Evolutionary conservation across 2,113 vertebrate species (phyloP).

Genomic region (Ia io): DNA sequence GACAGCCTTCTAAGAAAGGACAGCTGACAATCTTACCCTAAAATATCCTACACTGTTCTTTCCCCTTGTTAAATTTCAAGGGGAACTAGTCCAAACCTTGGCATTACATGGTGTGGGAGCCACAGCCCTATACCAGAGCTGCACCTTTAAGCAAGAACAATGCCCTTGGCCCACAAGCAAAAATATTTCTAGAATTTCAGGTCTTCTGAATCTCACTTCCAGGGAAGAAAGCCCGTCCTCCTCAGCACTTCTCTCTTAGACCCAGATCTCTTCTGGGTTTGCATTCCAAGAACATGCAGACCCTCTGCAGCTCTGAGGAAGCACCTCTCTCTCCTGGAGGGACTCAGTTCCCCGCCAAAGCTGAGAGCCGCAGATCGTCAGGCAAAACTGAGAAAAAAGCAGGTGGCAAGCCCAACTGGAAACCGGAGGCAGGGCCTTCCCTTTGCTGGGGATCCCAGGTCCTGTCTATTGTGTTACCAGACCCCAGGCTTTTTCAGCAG

Average conservation of each 20-base stretch:
- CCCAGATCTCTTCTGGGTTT: background rate
- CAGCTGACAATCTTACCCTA: conserved; percentile 4
- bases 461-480: background rate
- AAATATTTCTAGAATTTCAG: conserved; percentile 15
- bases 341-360: background rate
- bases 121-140: background rate
- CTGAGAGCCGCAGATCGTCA: background rate
- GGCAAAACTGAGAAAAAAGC: too few relatives aligned
- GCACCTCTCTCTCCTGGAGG: background rate
- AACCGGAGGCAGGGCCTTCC: background rate
- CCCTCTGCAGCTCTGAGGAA: background rate
- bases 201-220: background rate
- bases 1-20: conserved; percentile 64
- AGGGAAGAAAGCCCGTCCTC: background rate
- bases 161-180: background rate
- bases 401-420: too few relatives aligned
- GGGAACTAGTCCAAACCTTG: conserved; percentile 24
- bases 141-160: conserved; percentile 19
- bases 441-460: background rate
- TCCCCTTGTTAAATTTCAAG: background rate
- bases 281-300: background rate
- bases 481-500: background rate
- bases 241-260: background rate
- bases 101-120: background rate
- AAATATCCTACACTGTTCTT: background rate